phyloP scores from a whole-genome alignment of 1,140 invertebrate species.

The Heliconius melpomene region DNA sequence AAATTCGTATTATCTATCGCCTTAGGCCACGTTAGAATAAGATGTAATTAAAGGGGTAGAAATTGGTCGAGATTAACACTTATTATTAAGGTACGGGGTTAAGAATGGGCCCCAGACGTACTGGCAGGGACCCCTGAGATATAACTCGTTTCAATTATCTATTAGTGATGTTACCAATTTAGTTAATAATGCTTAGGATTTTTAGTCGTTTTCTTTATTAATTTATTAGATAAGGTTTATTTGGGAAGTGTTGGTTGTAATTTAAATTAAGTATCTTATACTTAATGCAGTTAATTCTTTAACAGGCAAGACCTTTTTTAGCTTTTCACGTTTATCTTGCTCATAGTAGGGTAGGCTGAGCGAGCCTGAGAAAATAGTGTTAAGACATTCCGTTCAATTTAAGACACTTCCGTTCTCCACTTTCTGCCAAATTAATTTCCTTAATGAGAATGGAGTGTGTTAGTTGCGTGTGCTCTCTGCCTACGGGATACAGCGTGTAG shows the following conservation, averaged over 20 bases:
- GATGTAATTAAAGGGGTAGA: conserved; percentile 43
- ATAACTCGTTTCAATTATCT: conserved; percentile 15
- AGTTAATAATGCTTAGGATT: neutral
- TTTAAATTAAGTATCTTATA: neutral
- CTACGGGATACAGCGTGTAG: too few species aligned
- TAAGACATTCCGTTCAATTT: too few species aligned
- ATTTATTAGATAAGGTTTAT: neutral
- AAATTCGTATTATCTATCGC: conserved; percentile 59
- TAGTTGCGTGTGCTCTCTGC: too few species aligned
- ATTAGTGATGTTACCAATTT: neutral
- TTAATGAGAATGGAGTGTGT: too few species aligned
- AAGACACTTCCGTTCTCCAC: too few species aligned
- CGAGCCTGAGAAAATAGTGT: too few species aligned
- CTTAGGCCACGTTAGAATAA: conserved; percentile 41
- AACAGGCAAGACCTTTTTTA: too few species aligned
- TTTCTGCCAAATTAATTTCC: too few species aligned
- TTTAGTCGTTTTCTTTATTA: neutral
- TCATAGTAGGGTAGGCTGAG: too few species aligned
- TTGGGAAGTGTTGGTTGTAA: neutral
- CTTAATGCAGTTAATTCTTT: too few species aligned
- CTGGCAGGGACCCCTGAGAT: conserved; percentile 8
- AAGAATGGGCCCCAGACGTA: neutral
- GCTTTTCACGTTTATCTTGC: too few species aligned
- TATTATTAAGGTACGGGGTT: conserved; percentile 26
- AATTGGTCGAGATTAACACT: conserved; percentile 46